A percentile compares a stretch with the other conserved stretches of the same genome.
Evolutionary conservation across 2,113 vertebrate genomes (phyloP).

Genomic region (Dromaius novaehollandiae): DNA sequence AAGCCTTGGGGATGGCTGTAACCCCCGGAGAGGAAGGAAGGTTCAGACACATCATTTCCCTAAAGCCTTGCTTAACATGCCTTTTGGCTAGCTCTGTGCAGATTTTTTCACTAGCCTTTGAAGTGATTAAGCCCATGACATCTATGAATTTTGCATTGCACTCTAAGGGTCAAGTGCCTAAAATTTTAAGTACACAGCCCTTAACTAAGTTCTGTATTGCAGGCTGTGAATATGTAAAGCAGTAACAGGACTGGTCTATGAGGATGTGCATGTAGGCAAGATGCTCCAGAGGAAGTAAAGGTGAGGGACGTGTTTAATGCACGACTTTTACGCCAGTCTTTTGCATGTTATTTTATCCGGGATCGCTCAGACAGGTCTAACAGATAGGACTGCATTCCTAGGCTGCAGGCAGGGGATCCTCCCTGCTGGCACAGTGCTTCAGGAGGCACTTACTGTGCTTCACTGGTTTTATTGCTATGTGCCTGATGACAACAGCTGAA

Average conservation of each 20-base stretch:
- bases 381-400: neutral
- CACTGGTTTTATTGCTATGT: neutral
- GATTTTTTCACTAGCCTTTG: neutral
- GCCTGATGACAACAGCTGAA: neutral
- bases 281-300: neutral
- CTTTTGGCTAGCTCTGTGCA: neutral
- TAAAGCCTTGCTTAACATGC: neutral
- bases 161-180: rapidly evolving
- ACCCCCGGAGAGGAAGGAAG: neutral
- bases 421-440: neutral
- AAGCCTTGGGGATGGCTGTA: neutral
- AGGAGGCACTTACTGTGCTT: neutral
- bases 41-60: neutral
- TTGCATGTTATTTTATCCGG: neutral
- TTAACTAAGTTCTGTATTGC: neutral
- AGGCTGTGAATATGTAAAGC: neutral
- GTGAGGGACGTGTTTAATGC: rapidly evolving
- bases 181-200: neutral
- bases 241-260: neutral
- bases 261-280: neutral
- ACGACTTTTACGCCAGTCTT: rapidly evolving
- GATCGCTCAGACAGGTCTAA: neutral
- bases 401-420: neutral
- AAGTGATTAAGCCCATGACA: neutral
- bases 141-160: neutral